These are phyloP conservation scores for Lamellibrachia satsuma DNA, from an alignment of 2,888 invertebrate genomes.

Conservation along the genomic window DNA sequence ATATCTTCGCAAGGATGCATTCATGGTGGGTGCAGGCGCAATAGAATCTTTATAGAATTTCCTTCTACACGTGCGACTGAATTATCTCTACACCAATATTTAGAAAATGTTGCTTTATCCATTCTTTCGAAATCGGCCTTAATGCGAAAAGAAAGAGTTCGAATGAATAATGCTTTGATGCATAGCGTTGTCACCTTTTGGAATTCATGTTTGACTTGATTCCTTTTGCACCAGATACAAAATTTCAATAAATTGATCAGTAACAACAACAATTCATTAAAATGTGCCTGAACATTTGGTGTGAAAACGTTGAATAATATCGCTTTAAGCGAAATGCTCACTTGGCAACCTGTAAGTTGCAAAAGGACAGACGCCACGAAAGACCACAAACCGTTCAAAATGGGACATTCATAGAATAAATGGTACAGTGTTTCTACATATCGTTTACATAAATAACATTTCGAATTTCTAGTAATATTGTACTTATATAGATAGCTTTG, in stretches of 20 bases:
- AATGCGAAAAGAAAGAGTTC: background rate
- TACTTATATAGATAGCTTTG: too few relatives aligned
- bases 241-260: too few relatives aligned
- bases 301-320: too few relatives aligned
- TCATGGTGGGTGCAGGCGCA: too few relatives aligned
- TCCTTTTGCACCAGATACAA: background rate
- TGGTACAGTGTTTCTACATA: too few relatives aligned
- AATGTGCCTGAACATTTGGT: too few relatives aligned
- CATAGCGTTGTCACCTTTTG: background rate
- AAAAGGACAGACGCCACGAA: background rate
- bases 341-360: background rate
- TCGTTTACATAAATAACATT: too few relatives aligned
- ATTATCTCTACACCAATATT: background rate
- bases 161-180: background rate
- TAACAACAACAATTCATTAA: too few relatives aligned
- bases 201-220: background rate
- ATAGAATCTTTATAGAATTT: background rate
- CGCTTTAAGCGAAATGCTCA: background rate
- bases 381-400: background rate
- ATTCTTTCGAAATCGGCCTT: slow-evolving; percentile 2
- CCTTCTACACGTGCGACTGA: background rate
- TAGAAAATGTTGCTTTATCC: background rate
- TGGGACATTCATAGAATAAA: too few relatives aligned
- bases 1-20: too few relatives aligned
- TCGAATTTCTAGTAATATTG: too few relatives aligned